These are phyloP conservation scores for Perizoma affinitatum DNA, from an alignment of 2,888 invertebrate genomes.

Conservation along the genomic window DNA sequence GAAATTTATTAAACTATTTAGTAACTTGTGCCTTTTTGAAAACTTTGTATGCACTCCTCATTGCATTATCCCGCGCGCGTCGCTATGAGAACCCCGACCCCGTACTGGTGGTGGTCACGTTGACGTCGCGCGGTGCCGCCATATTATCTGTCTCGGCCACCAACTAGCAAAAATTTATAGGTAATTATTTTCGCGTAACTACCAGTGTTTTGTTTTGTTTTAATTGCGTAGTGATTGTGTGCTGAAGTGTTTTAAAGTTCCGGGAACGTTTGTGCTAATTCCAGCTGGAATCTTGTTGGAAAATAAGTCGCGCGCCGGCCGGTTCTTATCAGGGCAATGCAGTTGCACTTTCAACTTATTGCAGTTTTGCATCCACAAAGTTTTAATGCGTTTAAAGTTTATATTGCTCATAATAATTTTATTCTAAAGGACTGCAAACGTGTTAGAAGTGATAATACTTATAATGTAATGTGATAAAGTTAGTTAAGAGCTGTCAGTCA, in stretches of 20 bases:
- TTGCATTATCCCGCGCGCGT: slow-evolving; percentile 89
- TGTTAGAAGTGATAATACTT: slow-evolving; percentile 73
- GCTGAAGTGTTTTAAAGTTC: slow-evolving; percentile 67
- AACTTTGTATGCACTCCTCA: slow-evolving; percentile 85
- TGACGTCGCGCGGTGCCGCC: slow-evolving; percentile 88
- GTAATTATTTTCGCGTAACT: slow-evolving; percentile 82
- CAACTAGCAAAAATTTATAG: slow-evolving; percentile 85
- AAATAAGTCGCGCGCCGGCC: slow-evolving; percentile 81
- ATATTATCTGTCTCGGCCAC: slow-evolving; percentile 86
- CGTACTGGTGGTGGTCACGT: slow-evolving; percentile 88
- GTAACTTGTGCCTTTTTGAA: slow-evolving; percentile 69
- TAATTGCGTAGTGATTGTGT: slow-evolving; percentile 70
- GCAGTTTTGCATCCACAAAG: slow-evolving; percentile 82
- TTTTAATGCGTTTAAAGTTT: slow-evolving; percentile 81
- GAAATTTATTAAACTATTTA: slow-evolving; percentile 48
- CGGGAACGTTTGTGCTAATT: slow-evolving; percentile 62
- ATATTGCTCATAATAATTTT: slow-evolving; percentile 63
- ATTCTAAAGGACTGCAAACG: slow-evolving; percentile 62
- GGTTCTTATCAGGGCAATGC: slow-evolving; percentile 84
- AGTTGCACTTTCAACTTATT: slow-evolving; percentile 84
- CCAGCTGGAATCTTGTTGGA: slow-evolving; percentile 80
- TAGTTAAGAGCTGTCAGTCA: slow-evolving; percentile 68
- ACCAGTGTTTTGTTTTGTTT: slow-evolving; percentile 69
- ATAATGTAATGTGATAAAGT: slow-evolving; percentile 74
- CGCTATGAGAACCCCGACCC: slow-evolving; percentile 92